Evolutionary conservation across 2,888 invertebrate species (phyloP).

Genomic region (Chrysodeixis includens): DNA sequence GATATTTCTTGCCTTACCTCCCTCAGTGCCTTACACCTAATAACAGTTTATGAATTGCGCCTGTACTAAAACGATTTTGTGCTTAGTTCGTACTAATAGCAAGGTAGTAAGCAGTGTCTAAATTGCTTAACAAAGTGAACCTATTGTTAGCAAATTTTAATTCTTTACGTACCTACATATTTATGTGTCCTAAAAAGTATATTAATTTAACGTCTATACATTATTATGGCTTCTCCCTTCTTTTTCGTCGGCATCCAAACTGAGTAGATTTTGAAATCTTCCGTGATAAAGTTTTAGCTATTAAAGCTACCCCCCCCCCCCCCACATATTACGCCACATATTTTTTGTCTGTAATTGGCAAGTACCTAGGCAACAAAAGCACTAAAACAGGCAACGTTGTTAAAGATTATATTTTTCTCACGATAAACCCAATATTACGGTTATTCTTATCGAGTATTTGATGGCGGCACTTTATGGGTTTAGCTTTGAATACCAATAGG

Average conservation of each 20-base stretch:
- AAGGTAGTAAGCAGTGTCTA: not conserved
- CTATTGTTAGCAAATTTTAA: conserved; percentile 35
- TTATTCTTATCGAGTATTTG: conserved; percentile 53
- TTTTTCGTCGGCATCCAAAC: too few species aligned
- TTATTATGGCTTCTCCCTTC: too few species aligned
- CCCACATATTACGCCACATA: conserved; percentile 17
- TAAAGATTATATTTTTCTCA: conserved; percentile 54
- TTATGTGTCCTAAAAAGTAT: too few species aligned
- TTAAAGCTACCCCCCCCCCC: too few species aligned
- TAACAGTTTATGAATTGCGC: not conserved
- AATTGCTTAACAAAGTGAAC: not conserved
- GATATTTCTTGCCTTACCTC: not conserved
- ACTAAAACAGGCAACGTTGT: conserved; percentile 21
- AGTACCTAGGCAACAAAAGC: not conserved
- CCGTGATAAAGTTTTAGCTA: too few species aligned
- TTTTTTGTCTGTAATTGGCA: not conserved
- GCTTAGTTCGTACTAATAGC: not conserved
- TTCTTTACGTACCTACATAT: too few species aligned
- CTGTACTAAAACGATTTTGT: not conserved
- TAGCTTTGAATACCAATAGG: conserved; percentile 48
- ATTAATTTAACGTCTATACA: too few species aligned
- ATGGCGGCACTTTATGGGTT: conserved; percentile 70
- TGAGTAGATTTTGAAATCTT: too few species aligned
- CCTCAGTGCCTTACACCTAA: not conserved
- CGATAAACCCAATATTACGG: conserved; percentile 50